Conservation (phyloP, 2,888 invertebrate genomes). For the Deilephila elpenor region DNA sequence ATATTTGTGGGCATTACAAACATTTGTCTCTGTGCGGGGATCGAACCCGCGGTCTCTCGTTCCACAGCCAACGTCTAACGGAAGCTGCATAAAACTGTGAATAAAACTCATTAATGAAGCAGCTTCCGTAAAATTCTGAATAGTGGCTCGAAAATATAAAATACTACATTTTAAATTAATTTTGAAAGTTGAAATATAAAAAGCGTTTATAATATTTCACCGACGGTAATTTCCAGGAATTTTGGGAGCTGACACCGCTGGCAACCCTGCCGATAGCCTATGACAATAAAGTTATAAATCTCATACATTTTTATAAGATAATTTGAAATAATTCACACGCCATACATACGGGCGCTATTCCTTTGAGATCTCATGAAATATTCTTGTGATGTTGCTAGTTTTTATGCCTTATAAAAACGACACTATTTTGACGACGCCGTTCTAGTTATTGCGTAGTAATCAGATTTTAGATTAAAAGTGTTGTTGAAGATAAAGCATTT, state of each 20-base stretch:
- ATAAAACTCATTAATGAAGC: too few relatives aligned
- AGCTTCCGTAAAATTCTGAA: too few relatives aligned
- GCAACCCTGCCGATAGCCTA: conserved; percentile 36
- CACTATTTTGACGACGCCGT: neutral
- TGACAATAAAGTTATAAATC: conserved; percentile 68
- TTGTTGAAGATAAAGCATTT: neutral
- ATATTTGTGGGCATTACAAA: too few relatives aligned
- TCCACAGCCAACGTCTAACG: too few relatives aligned
- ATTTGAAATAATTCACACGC: conserved; percentile 60
- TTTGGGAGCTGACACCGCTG: neutral
- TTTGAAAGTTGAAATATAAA: neutral
- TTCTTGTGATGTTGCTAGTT: conserved; percentile 30
- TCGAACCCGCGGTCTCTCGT: too few relatives aligned
- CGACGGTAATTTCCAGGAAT: neutral
- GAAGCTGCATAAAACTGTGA: too few relatives aligned
- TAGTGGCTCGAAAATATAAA: too few relatives aligned
- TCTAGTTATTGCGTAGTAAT: neutral
- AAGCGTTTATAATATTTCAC: neutral
- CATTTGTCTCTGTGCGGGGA: too few relatives aligned
- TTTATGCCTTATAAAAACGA: neutral
- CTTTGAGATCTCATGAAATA: conserved; percentile 38
- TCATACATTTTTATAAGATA: conserved; percentile 73
- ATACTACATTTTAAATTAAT: too few relatives aligned
- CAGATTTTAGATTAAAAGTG: neutral
- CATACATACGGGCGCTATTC: conserved; percentile 24